These are phyloP conservation scores for Psylliodes chrysocephalus DNA, from an alignment of 2,888 invertebrate genomes.

Conservation along the genomic window DNA sequence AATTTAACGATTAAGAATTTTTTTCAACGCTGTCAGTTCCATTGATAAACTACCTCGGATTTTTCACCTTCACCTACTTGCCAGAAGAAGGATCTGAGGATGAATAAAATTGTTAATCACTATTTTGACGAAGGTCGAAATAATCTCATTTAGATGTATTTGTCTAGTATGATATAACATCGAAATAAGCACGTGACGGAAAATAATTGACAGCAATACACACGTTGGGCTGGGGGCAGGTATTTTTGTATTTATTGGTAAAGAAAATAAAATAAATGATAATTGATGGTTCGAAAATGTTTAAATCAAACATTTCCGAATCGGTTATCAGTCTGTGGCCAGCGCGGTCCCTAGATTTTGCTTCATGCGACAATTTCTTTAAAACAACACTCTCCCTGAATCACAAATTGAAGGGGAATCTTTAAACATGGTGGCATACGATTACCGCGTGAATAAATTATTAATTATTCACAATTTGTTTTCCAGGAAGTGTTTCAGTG, in stretches of 20 bases:
- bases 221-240: no score
- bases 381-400: no score
- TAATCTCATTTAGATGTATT: slow-evolving; percentile 20
- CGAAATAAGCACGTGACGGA: slow-evolving; percentile 15
- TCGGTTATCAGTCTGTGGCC: no score
- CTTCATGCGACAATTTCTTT: no score
- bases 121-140: slow-evolving; percentile 36
- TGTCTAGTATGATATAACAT: slow-evolving; percentile 27
- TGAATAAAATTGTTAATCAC: slow-evolving; percentile 34
- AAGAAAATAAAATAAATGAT: no score
- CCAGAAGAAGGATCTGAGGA: slow-evolving; percentile 40
- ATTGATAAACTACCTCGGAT: slow-evolving; percentile 22
- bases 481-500: background rate
- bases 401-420: no score
- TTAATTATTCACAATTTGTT: slow-evolving; percentile 13
- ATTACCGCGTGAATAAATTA: slow-evolving; percentile 6
- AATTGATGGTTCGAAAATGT: no score
- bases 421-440: background rate
- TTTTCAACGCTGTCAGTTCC: background rate
- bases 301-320: no score
- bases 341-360: no score
- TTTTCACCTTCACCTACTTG: slow-evolving; percentile 40
- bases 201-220: slow-evolving; percentile 7
- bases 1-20: background rate
- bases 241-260: no score